Percentiles rank a stretch among this genome's conserved stretches.
phyloP scores from a whole-genome alignment of 2,888 invertebrate genomes.

The Chaitophorus viminalis region DNA sequence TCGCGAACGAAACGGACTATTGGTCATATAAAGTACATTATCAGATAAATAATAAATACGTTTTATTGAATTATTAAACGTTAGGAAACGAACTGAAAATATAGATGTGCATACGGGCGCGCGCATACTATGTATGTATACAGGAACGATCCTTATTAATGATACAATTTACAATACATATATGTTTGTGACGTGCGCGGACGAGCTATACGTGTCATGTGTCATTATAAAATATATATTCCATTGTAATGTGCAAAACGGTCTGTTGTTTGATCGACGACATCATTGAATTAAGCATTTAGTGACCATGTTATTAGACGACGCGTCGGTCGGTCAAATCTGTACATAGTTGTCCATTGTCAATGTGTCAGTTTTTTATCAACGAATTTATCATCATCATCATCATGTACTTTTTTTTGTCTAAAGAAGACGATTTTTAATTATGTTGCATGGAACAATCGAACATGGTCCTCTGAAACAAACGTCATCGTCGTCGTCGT shows the following conservation, averaged over 20 bases:
- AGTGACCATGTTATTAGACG: conserved; percentile 21
- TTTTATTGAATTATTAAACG: too few species aligned
- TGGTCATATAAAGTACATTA: too few species aligned
- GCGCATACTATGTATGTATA: too few species aligned
- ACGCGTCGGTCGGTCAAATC: not conserved
- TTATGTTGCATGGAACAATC: conserved; percentile 48
- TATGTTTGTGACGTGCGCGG: too few species aligned
- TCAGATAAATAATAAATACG: too few species aligned
- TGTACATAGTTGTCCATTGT: conserved; percentile 23
- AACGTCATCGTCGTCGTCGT: conserved; percentile 19
- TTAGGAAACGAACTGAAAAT: not conserved
- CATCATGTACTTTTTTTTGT: conserved; percentile 1
- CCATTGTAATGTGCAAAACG: not conserved
- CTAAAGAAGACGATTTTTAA: conserved; percentile 54
- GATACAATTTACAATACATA: too few species aligned
- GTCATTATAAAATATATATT: too few species aligned
- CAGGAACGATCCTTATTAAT: not conserved
- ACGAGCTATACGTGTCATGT: too few species aligned
- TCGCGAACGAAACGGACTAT: too few species aligned
- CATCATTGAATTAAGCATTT: conserved; percentile 17
- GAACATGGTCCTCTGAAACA: conserved; percentile 44
- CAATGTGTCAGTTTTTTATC: conserved; percentile 27
- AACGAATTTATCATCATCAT: not conserved
- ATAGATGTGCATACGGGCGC: too few species aligned
- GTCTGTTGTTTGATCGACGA: conserved; percentile 4